Conservation (phyloP, 2,888 invertebrate genomes). For the Opisthograptis luteolata region DNA sequence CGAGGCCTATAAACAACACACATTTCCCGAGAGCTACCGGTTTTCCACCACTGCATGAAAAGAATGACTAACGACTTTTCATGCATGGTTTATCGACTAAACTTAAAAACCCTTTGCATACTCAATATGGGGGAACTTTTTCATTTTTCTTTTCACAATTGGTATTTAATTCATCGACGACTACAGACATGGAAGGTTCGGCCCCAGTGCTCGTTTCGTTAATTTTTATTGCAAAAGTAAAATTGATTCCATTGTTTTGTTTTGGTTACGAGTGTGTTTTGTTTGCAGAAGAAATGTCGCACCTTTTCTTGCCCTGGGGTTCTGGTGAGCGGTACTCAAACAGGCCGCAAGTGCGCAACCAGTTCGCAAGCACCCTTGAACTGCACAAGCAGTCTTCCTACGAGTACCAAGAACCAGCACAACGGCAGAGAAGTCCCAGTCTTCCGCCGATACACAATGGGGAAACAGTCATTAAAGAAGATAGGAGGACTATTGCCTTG, state of each 20-base stretch:
- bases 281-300: slow-evolving; percentile 91
- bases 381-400: slow-evolving; percentile 73
- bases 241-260: not conserved
- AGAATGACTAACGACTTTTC: slow-evolving; percentile 44
- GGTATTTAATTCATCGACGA: slow-evolving; percentile 62
- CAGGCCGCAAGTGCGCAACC: slow-evolving; percentile 72
- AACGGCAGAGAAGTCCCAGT: slow-evolving; percentile 86
- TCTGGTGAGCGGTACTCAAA: slow-evolving; percentile 77
- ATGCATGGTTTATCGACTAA: slow-evolving; percentile 73
- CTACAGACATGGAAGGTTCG: slow-evolving; percentile 68
- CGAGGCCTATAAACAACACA: slow-evolving; percentile 37
- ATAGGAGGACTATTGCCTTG: slow-evolving; percentile 57
- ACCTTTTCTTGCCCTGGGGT: slow-evolving; percentile 91
- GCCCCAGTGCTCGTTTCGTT: slow-evolving; percentile 36
- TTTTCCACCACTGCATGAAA: slow-evolving; percentile 34
- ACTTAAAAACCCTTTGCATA: slow-evolving; percentile 70
- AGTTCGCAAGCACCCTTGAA: slow-evolving; percentile 78
- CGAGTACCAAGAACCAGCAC: slow-evolving; percentile 72
- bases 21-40: slow-evolving; percentile 26
- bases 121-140: slow-evolving; percentile 62
- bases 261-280: slow-evolving; percentile 18
- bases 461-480: slow-evolving; percentile 63
- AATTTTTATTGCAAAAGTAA: slow-evolving; percentile 11
- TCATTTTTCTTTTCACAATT: slow-evolving; percentile 55
- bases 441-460: slow-evolving; percentile 86